These are phyloP conservation scores for Dexiosoma caninum DNA, from an alignment of 2,888 invertebrate genomes.

Conservation along the genomic window DNA sequence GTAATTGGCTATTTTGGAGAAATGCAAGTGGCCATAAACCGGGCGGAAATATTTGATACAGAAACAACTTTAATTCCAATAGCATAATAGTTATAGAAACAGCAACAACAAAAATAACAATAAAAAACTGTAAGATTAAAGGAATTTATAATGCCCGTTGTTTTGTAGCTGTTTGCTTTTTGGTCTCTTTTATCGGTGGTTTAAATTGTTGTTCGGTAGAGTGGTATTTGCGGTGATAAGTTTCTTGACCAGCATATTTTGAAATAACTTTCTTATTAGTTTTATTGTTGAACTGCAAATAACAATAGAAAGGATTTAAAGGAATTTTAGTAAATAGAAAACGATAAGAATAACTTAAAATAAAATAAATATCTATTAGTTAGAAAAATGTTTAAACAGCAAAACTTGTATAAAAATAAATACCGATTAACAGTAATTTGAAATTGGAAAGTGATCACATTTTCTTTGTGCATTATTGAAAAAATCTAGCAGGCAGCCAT, in stretches of 20 bases:
- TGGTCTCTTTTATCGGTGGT: constrained; percentile 34
- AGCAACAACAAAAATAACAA: background rate
- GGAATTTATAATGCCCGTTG: background rate
- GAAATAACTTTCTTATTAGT: background rate
- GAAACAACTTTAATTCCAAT: constrained; percentile 3
- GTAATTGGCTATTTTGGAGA: constrained; percentile 45
- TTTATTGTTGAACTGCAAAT: background rate
- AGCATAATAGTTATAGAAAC: background rate
- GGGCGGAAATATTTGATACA: background rate
- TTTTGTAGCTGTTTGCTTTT: background rate
- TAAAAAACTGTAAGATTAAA: background rate
- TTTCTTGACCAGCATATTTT: background rate
- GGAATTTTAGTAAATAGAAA: too few relatives aligned
- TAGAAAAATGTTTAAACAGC: too few relatives aligned
- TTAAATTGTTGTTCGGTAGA: background rate
- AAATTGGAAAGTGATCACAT: too few relatives aligned
- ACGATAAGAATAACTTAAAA: too few relatives aligned
- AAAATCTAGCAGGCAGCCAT: too few relatives aligned
- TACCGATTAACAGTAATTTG: too few relatives aligned
- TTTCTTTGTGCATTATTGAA: too few relatives aligned
- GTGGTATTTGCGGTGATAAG: background rate
- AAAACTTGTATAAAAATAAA: too few relatives aligned
- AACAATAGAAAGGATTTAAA: background rate
- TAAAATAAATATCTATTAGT: too few relatives aligned
- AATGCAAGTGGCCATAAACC: background rate